Base-by-base conservation (phyloP, 53 echinoderm and acorn worm species). In the Patiria pectinifera region DNA sequence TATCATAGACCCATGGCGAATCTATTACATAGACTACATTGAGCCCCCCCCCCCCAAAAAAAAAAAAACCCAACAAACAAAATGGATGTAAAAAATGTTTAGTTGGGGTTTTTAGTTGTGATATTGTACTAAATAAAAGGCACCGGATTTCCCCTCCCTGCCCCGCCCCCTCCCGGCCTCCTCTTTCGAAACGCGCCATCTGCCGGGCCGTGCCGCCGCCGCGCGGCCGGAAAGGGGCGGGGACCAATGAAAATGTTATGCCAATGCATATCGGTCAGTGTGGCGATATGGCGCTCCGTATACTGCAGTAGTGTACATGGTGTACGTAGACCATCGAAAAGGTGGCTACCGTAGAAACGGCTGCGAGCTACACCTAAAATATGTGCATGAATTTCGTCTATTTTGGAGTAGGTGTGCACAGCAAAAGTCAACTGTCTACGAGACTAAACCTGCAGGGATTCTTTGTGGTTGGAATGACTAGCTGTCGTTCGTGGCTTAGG, bases 401-500 rank as follows among this genome's bases (percentile, higher is more conserved):
- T 49, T 82, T 8, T 16, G 59, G 82, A 82, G 59, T 13, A 82
- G 60, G 14, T 53, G 14, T 82, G 48, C 18, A 22, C 9, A 16
- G 21, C 80, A 19, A 59, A 4, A 58, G 23, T 48, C 48, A 48
- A 19, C 16, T 82, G 7, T 82, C 19, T 19, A 58, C 53, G 59
- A 4, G 47, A 58, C 13, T 49, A 53, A 66, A n/a, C n/a, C 58
- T 4, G 75, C 22, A 74, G 87, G 45, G 87, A 87, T 22, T 18
- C 53, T 69, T 44, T 22, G 49, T 11, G 53, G 45, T 16, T 58
- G 58, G 70, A 87, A 87, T 87, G 58, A 74, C 72, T 35, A 87
- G 87, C 87, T 87, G 87, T 87, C 87, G 25, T 23, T 0, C 18
- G 47, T 18, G 69, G 69, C 69, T 59, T 79, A 43, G 46, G 12